Base-by-base conservation (phyloP, 2,888 invertebrate genomes). In the Synanthedon myopaeformis region DNA sequence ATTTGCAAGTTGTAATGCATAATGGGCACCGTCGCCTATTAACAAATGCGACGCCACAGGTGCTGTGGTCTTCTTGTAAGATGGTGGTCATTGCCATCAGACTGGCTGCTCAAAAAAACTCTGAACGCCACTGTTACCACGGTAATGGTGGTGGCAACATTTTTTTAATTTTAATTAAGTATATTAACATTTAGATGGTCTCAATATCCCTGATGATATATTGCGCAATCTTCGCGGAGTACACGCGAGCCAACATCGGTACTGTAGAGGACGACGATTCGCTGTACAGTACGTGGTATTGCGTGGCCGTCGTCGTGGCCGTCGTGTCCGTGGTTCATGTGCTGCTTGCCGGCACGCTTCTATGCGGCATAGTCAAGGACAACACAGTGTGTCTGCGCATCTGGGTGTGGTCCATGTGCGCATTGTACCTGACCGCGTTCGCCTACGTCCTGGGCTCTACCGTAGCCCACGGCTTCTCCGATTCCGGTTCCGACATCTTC, bases 401-500 rank as follows among this genome's bases (percentile, higher is more conserved):
- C 2, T 86, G 82, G 82, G 76, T 78, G 71, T 65, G 54, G 52
- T 62, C 71, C 61, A 82, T 81, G 85, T 11, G 58, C 4, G 56
- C 42, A 53, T 69, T 84, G 69, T 55, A 23, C 55, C 52, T 17
- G 42, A 68, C 61, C 2, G 72, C 77, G 51, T 52, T 76, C 42
- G 14, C 69, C 41, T 67, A 60, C 59, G 52, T 72, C 13, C 62
- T 65, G 51, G 56, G 64, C 58, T 56, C 57, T 11, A 59, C 5
- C 58, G 5, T 23, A 5, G 14, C 62, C 57, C 65, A 58, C 63
- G 83, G 83, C 1, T 52, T 76, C 23, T 23, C 23, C 23, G 23
- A 23, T 52, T 56, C 71, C 14, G 85, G 85, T 55, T 81, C 85
- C 3, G 81, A 85, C 17, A 82, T 85, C 54, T 86, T 84, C 76